Evolutionary conservation across 2,113 vertebrate species (phyloP), one percentile per base, ranked within the genome.

Genomic region (Melanostigma gelatinosum): DNA sequence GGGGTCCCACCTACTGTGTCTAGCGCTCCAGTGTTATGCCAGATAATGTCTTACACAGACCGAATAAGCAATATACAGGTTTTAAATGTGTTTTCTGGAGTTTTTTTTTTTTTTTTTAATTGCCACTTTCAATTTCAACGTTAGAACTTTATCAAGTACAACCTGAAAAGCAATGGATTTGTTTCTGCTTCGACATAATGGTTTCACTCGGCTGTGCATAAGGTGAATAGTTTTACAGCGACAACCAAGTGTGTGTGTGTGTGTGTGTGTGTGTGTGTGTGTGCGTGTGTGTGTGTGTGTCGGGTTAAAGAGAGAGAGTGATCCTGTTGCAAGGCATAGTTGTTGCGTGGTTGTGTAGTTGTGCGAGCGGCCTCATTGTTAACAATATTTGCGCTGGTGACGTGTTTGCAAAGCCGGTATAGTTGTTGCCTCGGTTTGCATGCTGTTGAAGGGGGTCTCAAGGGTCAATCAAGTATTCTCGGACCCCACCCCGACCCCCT

Each of bases 261-360:
- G 20, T 63, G 34, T 38, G 58, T 63, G 20, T 63, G 34, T n/a
- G 58, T 64, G 20, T 64, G 20, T 40, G 58, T 40, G 20, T 64
- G 20, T 40, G 46, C 7, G 46, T 48, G 57, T 32, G 15, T 58
- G 57, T 27, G 10, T 57, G 55, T 62, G 16, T 62, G 16, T 40
- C 11, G 20, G 20, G 20, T 40, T n/a, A 40, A 34, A 64, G 20
- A 36, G 24, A 27, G 63, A 15, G 63, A 44, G 6, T 42, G 36
- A 24, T 64, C 32, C 60, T 36, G 60, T 42, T 65, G 38, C 12
- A 65, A 15, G n/a, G 11, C 63, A 27, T 46, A 10, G 40, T 46
- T n/a, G 62, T 64, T n/a, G 61, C 38, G 12, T 63, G 10, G n/a
- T 40, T 64, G 22, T 66, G 64, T 64, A 8, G 38, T 46, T 66